phyloP scores from a whole-genome alignment of 2,113 vertebrate species.

The Cheilinus undulatus region DNA sequence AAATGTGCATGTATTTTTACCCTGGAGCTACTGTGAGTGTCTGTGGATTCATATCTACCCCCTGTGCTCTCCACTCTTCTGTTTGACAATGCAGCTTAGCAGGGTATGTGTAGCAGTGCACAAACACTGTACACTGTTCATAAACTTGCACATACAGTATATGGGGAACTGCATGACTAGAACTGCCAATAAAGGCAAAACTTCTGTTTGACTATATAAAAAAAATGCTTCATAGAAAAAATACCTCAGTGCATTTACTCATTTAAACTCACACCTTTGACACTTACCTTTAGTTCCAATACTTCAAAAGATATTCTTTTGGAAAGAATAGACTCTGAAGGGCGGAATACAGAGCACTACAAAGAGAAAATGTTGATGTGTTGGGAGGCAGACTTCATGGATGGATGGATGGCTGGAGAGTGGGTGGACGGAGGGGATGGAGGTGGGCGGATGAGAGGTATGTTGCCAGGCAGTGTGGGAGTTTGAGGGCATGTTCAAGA shows the following conservation, averaged over 20 bases:
- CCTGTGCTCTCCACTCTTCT: constrained; percentile 12
- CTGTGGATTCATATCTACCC: constrained; percentile 18
- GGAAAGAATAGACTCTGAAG: not conserved
- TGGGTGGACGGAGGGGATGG: constrained; percentile 25
- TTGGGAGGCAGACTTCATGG: constrained; percentile 2
- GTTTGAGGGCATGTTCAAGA: constrained; percentile 65
- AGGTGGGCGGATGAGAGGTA: constrained; percentile 51
- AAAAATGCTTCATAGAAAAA: not conserved
- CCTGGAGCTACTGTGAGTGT: constrained; percentile 1
- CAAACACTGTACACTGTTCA: constrained; percentile 15
- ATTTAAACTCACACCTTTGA: not conserved
- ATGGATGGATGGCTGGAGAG: constrained; percentile 17
- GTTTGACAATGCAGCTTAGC: constrained; percentile 51
- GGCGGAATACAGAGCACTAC: not conserved
- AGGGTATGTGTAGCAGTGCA: constrained; percentile 42
- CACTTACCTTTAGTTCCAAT: not conserved
- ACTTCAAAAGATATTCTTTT: not conserved
- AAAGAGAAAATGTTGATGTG: constrained; percentile 26
- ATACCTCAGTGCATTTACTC: no score
- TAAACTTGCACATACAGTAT: constrained; percentile 6
- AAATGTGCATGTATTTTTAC: constrained; percentile 21
- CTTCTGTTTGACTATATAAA: not conserved
- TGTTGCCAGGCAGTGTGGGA: constrained; percentile 66
- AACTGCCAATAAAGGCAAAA: no score
- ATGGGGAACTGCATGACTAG: no score